These are phyloP conservation scores for Syncerus caffer DNA, from an alignment of 2,797 vertebrate genomes.

Conservation along the genomic window DNA sequence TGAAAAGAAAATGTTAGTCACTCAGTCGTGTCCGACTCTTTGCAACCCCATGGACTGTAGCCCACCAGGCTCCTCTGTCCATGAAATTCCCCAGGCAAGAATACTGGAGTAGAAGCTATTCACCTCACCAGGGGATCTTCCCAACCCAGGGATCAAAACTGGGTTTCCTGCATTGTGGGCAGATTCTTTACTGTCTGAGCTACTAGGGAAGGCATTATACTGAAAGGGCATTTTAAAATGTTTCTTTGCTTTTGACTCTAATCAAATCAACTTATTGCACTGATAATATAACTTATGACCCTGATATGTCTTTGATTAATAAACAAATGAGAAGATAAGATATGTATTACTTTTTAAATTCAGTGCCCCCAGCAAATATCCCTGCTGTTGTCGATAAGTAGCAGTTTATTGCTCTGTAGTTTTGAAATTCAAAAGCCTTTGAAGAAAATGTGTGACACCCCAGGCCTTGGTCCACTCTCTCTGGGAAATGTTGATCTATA, in stretches of 20 bases:
- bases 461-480: background rate
- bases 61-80: background rate
- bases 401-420: background rate
- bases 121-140: background rate
- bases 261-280: background rate
- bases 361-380: background rate
- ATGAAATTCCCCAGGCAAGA: background rate
- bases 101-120: background rate
- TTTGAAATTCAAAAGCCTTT: background rate
- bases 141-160: background rate
- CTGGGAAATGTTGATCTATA: background rate
- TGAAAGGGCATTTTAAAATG: background rate
- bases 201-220: background rate
- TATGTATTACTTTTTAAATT: background rate
- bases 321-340: background rate
- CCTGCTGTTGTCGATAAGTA: background rate
- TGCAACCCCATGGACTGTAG: background rate
- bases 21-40: background rate
- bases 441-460: background rate
- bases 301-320: background rate
- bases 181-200: background rate
- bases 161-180: background rate
- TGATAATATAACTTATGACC: background rate
- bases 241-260: background rate
- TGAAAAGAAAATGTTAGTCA: background rate